Conservation (phyloP, 2,888 invertebrate genomes). For the Parapristionchus giblindavisi region DNA sequence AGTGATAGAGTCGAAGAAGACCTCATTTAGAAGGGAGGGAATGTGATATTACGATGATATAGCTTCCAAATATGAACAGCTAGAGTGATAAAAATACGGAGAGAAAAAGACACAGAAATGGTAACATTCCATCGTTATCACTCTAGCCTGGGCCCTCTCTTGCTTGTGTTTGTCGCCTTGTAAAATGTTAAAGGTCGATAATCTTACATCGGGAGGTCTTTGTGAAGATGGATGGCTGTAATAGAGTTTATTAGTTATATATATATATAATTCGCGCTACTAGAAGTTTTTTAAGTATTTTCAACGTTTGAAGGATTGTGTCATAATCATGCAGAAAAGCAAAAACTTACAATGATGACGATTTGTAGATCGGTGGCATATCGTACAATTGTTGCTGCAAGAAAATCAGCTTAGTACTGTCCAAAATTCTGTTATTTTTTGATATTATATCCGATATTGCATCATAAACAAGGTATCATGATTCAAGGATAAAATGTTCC, state of each 20-base stretch:
- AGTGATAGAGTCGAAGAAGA: too few relatives aligned
- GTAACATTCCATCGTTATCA: too few relatives aligned
- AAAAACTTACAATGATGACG: slow-evolving; percentile 6
- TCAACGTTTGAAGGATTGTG: too few relatives aligned
- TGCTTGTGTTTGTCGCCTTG: neutral
- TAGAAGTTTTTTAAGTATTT: neutral
- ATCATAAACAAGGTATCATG: too few relatives aligned
- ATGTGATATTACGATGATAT: too few relatives aligned
- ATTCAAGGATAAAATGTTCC: too few relatives aligned
- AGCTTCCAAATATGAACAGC: too few relatives aligned
- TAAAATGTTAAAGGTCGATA: neutral
- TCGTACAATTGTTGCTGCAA: slow-evolving; percentile 25
- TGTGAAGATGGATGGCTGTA: neutral
- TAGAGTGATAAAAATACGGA: too few relatives aligned
- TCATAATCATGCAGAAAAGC: neutral
- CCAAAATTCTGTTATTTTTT: too few relatives aligned
- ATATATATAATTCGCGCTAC: neutral
- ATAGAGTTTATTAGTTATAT: neutral
- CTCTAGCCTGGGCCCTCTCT: neutral
- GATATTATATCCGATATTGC: too few relatives aligned
- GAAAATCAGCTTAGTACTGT: neutral
- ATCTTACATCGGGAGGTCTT: slow-evolving; percentile 22
- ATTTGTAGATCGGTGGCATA: slow-evolving; percentile 10
- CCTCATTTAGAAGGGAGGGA: too few relatives aligned
- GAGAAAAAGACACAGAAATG: too few relatives aligned